Percentiles rank a stretch among this genome's conserved stretches.
phyloP scores from a whole-genome alignment of 1,140 invertebrate genomes.

The Micrasema minimum region DNA sequence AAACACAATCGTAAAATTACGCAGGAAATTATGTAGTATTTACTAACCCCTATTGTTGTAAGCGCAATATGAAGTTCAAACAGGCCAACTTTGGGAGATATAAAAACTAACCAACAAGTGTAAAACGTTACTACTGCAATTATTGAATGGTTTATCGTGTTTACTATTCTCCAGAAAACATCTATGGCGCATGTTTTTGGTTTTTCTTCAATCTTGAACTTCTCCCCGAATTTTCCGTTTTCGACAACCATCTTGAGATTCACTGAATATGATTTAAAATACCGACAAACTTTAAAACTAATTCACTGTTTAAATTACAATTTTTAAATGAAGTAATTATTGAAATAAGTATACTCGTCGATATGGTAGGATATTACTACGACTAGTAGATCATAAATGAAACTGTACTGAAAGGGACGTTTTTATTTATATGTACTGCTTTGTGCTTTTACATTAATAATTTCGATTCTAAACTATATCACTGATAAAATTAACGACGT shows the following conservation, averaged over 20 bases:
- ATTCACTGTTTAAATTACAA: too few relatives aligned
- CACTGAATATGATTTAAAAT: background rate
- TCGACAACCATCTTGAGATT: conserved; percentile 10
- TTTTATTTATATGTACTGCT: background rate
- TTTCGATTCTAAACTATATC: too few relatives aligned
- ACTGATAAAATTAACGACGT: too few relatives aligned
- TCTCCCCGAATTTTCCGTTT: background rate
- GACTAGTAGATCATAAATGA: background rate
- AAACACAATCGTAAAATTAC: too few relatives aligned
- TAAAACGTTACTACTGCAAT: conserved; percentile 40
- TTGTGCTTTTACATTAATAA: background rate
- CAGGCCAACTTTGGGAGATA: background rate
- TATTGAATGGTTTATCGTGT: conserved; percentile 42
- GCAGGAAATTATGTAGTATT: too few relatives aligned
- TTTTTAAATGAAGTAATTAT: too few relatives aligned
- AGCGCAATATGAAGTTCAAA: conserved; percentile 42
- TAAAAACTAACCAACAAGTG: conserved; percentile 34
- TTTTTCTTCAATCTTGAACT: background rate
- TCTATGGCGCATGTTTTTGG: background rate
- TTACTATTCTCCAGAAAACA: conserved; percentile 29
- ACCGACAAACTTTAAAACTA: too few relatives aligned
- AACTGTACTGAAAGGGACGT: background rate
- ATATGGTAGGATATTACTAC: too few relatives aligned
- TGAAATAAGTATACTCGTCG: too few relatives aligned
- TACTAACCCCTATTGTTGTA: conserved; percentile 40